Base-by-base conservation (phyloP, 2,888 invertebrate genomes). In the Hirtodrosophila trivittata region DNA sequence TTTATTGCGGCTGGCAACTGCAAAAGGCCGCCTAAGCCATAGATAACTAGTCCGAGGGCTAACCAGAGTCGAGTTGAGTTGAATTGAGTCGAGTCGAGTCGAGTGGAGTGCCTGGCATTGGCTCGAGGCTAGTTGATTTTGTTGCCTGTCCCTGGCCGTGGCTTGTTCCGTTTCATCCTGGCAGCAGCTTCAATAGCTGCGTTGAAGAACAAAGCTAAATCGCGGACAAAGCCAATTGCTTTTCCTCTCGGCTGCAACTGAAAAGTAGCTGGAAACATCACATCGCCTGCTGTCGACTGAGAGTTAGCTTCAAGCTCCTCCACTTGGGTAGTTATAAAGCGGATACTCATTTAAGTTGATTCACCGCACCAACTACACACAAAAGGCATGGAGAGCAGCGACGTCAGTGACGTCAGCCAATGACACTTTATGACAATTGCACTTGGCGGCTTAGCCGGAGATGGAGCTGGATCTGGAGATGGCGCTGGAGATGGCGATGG, bases 371-470 rank as follows among this genome's bases (percentile, higher is more conserved):
- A 71, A 52, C 68, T 62, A 52, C 66, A 67, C 58, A 75, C 60
- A 70, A 60, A 65, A 54, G 63, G 41, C 51, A 33, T 55, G 39
- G 52, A 28, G 14, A 42, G 43, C 56, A 16, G 47, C 30, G 38
- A 38, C 41, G 45, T 12, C 9, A 14, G 64, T 66, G 67, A 66
- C 72, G 67, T 69, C 85, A 86, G 87, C 87, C 87, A 86, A 86
- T 86, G 86, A 87, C 87, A 87, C 86, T 86, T 87, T 85, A 85
- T 82, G 87, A 86, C 86, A 86, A 86, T 87, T 86, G 83, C 86
- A 86, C 86, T 86, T 85, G 82, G 72, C 74, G 75, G 73, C 85
- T 71, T 70, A 55, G 37, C 38, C 49, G 38, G 43, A 25, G 8
- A 33, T 35, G 16, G 28, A 28, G 13, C 0, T 12, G 39, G 25